These are phyloP conservation scores for Antedon mediterranea DNA, from an alignment of 53 echinoderm and acorn worm species.

Conservation along the genomic window DNA sequence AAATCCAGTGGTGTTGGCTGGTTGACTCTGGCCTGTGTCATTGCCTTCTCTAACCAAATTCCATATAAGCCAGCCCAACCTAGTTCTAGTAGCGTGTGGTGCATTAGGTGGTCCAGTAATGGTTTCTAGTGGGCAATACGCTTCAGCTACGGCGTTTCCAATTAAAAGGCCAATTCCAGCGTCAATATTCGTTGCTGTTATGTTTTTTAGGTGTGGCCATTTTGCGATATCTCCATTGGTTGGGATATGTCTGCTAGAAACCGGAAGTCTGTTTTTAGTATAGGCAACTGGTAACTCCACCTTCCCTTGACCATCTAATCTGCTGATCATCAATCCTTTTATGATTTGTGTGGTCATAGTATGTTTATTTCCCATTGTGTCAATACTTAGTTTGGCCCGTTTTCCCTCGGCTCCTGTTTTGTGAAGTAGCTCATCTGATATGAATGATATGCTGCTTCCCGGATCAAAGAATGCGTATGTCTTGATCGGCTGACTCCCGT, in stretches of 20 bases:
- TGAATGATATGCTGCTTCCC: conserved; percentile 35
- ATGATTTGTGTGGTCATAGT: not conserved
- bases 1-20: no score
- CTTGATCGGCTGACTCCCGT: not conserved
- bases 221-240: not conserved
- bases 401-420: not conserved
- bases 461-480: conserved; percentile 30
- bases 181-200: not conserved
- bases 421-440: not conserved
- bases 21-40: no score
- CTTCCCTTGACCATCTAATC: not conserved
- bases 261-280: conserved; percentile 1
- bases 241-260: not conserved
- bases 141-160: not conserved
- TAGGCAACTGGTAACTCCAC: not conserved
- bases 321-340: not conserved
- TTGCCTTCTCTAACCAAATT: no score
- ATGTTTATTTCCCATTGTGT: not conserved
- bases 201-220: not conserved
- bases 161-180: not conserved
- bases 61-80: not conserved
- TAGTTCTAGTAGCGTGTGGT: conserved; percentile 1
- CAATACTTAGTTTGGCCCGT: not conserved
- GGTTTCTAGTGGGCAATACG: not conserved
- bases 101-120: not conserved